Conservation (phyloP, 2,797 vertebrate genomes). For the Heteromormyrus szaboi region DNA sequence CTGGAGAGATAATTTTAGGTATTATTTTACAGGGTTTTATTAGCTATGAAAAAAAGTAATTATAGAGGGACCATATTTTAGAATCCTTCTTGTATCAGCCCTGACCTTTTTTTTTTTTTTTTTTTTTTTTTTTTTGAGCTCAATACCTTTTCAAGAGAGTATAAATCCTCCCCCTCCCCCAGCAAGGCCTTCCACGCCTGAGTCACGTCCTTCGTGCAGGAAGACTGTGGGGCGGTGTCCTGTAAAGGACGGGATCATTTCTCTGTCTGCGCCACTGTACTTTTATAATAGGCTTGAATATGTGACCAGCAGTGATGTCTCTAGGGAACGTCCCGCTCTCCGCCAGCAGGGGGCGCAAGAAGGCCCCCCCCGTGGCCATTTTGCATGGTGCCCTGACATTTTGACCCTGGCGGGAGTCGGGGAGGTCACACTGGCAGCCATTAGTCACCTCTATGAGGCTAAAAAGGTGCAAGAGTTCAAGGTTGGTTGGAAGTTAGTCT, state of each 20-base stretch:
- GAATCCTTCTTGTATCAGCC: conserved; percentile 12
- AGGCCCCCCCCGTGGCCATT: not conserved
- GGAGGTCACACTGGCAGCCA: not conserved
- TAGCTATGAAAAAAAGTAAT: conserved; percentile 29
- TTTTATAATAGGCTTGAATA: not conserved
- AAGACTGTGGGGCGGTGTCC: not conserved
- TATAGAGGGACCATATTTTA: conserved; percentile 23
- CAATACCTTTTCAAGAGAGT: conserved; percentile 24
- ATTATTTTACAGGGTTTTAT: conserved; percentile 18
- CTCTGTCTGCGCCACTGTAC: not conserved
- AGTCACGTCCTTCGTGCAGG: conserved; percentile 10
- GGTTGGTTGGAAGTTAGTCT: not conserved
- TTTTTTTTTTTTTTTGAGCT: not conserved
- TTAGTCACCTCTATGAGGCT: not conserved
- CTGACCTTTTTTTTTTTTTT: conserved; percentile 18
- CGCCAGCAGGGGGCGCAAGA: not conserved
- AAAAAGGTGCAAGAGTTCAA: not conserved
- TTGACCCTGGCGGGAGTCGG: not conserved
- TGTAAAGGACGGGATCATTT: not conserved
- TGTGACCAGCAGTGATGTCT: not conserved
- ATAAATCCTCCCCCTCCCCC: conserved; percentile 19
- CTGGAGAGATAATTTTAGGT: conserved; percentile 24
- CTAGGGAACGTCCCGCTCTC: not conserved
- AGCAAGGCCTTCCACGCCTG: conserved; percentile 7
- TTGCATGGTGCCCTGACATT: not conserved